Evolutionary conservation across 2,888 invertebrate genomes (phyloP), one percentile per base, ranked within the genome.

Genomic region (Acanthosepion lycidas): DNA sequence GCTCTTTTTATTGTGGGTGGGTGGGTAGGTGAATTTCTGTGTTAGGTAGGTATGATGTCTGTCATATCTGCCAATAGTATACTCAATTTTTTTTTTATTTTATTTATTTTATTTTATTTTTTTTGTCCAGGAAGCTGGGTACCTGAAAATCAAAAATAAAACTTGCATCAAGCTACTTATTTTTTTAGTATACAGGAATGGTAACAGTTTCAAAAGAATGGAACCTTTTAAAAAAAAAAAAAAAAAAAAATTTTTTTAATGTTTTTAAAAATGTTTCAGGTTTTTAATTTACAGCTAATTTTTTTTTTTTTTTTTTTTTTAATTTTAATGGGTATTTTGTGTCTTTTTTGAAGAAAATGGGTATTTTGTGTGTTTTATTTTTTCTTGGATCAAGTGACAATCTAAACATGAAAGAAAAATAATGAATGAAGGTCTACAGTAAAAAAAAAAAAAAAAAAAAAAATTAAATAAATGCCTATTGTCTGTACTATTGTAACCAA

Each of bases 41-140:
- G 4, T 59, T 20, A 20, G 6, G 20, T 6, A 23, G 28, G n/a
- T 28, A 78, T 78, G 9, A 2, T 3, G n/a, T 78, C n/a, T 3
- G n/a, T 78, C n/a, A n/a, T 78, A 78, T n/a, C n/a, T 78, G n/a
- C n/a, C n/a, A n/a, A 78, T 78, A n/a, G 78, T 78, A 78, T 78
- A 15, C 78, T 59, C 20, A 2, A 23, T 15, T 15, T 64, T 64
- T 64, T 26, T 20, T 59, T 59, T 33, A 33, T 18, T 42, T 42
- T 42, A 42, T 42, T 42, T 42, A 3, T 42, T 2, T 42, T 42
- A 3, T 42, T 42, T 42, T 42, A 2, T 42, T 42, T 42, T 42
- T 42, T 64, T 64, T 28, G 9, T 18, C 78, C n/a, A 12, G 78
- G 18, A 78, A n/a, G 28, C n/a, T 28, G n/a, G 1, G 78, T 78